phyloP scores from a whole-genome alignment of 2,888 invertebrate species.

The Tetheella fluctuosa region DNA sequence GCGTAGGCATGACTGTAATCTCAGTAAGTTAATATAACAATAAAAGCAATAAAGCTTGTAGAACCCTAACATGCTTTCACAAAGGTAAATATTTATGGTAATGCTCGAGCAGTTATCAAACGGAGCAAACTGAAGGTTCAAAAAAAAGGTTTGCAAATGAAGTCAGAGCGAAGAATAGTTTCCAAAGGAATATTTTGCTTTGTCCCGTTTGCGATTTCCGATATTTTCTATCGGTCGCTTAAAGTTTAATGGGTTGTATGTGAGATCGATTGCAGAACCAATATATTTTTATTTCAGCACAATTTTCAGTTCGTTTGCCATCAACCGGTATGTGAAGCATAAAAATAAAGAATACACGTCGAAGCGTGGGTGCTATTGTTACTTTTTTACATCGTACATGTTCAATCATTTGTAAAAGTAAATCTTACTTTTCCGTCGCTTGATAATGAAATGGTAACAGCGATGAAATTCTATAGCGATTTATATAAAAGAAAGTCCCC shows the following conservation, averaged over 20 bases:
- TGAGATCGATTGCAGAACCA: slow-evolving; percentile 65
- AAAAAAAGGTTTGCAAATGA: slow-evolving; percentile 55
- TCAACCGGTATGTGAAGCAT: slow-evolving; percentile 38
- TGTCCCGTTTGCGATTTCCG: slow-evolving; percentile 63
- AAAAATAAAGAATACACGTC: slow-evolving; percentile 44
- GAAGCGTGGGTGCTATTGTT: slow-evolving; percentile 41
- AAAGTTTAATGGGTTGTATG: slow-evolving; percentile 71
- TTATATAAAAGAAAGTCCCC: background rate
- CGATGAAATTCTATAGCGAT: background rate
- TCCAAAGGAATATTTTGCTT: slow-evolving; percentile 70
- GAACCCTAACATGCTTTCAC: slow-evolving; percentile 12
- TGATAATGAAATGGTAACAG: slow-evolving; percentile 24
- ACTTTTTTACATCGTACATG: slow-evolving; percentile 35
- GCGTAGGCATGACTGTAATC: background rate
- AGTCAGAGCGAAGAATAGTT: slow-evolving; percentile 57
- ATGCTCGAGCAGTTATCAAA: slow-evolving; percentile 42
- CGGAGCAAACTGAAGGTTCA: slow-evolving; percentile 33
- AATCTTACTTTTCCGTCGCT: slow-evolving; percentile 33
- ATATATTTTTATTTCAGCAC: slow-evolving; percentile 73
- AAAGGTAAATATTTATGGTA: slow-evolving; percentile 38
- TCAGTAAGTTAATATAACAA: background rate
- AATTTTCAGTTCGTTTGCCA: slow-evolving; percentile 66
- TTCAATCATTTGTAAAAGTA: slow-evolving; percentile 42
- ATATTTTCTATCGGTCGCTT: slow-evolving; percentile 66
- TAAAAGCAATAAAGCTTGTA: slow-evolving; percentile 5